Percentiles rank a stretch among this genome's conserved stretches.
Evolutionary conservation across 2,113 vertebrate species (phyloP).

Genomic region (Capreolus pygargus): DNA sequence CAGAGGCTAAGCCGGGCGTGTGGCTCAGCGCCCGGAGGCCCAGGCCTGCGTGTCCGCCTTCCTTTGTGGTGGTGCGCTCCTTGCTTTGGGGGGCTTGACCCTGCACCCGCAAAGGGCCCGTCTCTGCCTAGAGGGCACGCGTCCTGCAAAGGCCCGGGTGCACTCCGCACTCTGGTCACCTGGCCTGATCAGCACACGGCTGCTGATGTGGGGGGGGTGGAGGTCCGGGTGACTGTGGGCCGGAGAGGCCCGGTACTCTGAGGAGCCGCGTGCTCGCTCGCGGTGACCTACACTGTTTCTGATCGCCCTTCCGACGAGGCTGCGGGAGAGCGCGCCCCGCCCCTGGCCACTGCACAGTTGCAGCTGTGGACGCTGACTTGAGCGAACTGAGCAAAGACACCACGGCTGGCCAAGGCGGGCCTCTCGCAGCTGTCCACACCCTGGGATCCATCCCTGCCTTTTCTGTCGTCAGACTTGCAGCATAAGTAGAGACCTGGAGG

Average conservation of each 20-base stretch:
- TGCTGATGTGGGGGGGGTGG: background rate
- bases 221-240: background rate
- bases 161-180: background rate
- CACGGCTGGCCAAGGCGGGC: background rate
- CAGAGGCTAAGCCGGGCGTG: background rate
- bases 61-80: background rate
- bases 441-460: background rate
- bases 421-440: background rate
- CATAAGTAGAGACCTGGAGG: rapidly evolving
- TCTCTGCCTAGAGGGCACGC: background rate
- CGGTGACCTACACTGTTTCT: background rate
- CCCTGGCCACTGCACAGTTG: background rate
- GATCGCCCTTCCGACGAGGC: background rate
- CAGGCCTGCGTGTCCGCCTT: rapidly evolving
- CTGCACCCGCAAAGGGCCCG: background rate
- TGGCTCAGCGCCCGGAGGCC: background rate
- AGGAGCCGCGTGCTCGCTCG: background rate
- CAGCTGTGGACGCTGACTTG: background rate
- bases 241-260: background rate
- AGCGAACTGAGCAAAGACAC: background rate
- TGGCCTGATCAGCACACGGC: background rate
- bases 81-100: background rate
- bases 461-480: background rate
- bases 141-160: background rate
- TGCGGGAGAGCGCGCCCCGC: background rate